Percentiles rank a stretch among this genome's conserved stretches.
These are phyloP conservation scores for Prietella phreatophila DNA, from an alignment of 2,113 vertebrate genomes.

Conservation along the genomic window DNA sequence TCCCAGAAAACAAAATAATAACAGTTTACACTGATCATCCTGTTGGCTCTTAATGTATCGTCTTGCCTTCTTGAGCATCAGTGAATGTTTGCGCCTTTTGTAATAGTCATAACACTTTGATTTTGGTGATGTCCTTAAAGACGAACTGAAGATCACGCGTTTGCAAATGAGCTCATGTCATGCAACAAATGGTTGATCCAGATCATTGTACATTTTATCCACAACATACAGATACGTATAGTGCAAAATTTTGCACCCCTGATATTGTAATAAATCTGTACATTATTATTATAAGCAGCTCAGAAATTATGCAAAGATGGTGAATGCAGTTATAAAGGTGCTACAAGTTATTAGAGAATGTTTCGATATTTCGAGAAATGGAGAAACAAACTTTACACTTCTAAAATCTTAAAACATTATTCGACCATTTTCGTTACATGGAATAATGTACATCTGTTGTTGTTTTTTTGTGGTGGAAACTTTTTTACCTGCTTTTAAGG, in stretches of 20 bases:
- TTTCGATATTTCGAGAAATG: not conserved
- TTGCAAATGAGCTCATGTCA: not conserved
- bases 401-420: not conserved
- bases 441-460: not conserved
- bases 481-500: conserved; percentile 79
- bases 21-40: no score
- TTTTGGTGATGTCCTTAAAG: not conserved
- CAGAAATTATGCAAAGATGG: not conserved
- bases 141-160: not conserved
- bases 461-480: conserved; percentile 19
- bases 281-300: not conserved
- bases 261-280: conserved; percentile 3
- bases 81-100: no score
- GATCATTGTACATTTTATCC: not conserved
- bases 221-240: not conserved
- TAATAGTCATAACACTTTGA: not conserved
- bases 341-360: not conserved
- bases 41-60: no score
- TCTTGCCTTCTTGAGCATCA: no score
- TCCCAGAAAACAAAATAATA: no score
- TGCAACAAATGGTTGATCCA: not conserved
- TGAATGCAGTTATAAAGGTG: not conserved
- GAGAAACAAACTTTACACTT: not conserved
- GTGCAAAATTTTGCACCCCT: not conserved
- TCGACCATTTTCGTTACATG: not conserved